phyloP scores from a whole-genome alignment of 2,888 invertebrate genomes.

The Polia nebulosa region DNA sequence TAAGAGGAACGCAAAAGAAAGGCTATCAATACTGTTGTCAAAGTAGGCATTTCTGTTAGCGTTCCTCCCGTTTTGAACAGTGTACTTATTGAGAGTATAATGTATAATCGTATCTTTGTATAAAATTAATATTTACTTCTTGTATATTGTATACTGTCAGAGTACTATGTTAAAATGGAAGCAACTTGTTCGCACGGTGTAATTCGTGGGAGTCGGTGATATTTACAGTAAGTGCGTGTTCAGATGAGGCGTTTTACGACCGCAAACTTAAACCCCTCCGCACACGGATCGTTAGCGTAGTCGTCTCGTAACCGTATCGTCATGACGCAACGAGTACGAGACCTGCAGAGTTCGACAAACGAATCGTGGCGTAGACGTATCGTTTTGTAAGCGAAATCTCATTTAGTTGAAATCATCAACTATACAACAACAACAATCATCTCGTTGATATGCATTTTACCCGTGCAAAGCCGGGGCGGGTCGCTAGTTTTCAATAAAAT shows the following conservation, averaged over 20 bases:
- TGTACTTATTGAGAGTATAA: constrained; percentile 19
- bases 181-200: constrained; percentile 37
- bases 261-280: neutral
- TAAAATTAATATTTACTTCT: constrained; percentile 39
- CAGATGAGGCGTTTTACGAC: neutral
- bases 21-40: neutral
- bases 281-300: too few relatives aligned
- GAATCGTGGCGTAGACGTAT: too few relatives aligned
- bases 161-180: constrained; percentile 47
- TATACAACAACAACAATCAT: too few relatives aligned
- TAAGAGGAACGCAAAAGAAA: constrained; percentile 18
- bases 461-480: too few relatives aligned
- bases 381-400: too few relatives aligned
- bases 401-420: too few relatives aligned
- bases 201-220: constrained; percentile 17
- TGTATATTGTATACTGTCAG: constrained; percentile 47
- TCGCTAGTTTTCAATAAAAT: too few relatives aligned
- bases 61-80: neutral
- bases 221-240: neutral
- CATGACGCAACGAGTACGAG: too few relatives aligned
- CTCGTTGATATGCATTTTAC: too few relatives aligned
- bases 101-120: constrained; percentile 39
- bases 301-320: too few relatives aligned
- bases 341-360: too few relatives aligned
- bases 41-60: neutral